Evolutionary conservation across 1,140 invertebrate species (phyloP).

Genomic region (Dolichoris vasculosae): DNA sequence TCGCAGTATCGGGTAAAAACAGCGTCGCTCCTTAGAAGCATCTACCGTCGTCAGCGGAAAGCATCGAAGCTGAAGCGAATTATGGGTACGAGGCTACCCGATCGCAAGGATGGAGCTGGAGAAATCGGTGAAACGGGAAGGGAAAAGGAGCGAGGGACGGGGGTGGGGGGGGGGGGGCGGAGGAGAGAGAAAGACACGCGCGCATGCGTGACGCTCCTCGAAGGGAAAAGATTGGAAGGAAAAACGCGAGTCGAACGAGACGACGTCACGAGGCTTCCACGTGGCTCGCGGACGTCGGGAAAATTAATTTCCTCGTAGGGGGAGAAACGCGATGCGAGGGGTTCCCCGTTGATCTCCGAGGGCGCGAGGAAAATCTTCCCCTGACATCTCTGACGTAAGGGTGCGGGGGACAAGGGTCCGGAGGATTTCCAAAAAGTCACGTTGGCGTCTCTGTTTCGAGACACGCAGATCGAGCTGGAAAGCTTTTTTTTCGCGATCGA

Average conservation of each 20-base stretch:
- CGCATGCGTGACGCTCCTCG: not conserved
- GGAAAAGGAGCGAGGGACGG: slow-evolving; percentile 32
- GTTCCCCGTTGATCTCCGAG: slow-evolving; percentile 33
- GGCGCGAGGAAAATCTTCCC: slow-evolving; percentile 56
- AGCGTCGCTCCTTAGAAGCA: not conserved
- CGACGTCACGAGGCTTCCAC: slow-evolving; percentile 23
- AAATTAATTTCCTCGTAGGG: slow-evolving; percentile 50
- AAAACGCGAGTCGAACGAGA: slow-evolving; percentile 24
- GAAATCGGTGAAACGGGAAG: slow-evolving; percentile 30
- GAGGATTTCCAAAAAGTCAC: not conserved
- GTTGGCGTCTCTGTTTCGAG: not conserved
- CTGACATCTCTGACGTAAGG: slow-evolving; percentile 65
- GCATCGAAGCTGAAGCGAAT: slow-evolving; percentile 52
- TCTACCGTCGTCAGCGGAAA: slow-evolving; percentile 5
- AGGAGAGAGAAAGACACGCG: not conserved
- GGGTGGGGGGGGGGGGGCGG: slow-evolving; percentile 53
- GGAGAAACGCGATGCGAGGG: slow-evolving; percentile 32
- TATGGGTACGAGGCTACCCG: slow-evolving; percentile 44
- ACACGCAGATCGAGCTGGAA: not conserved
- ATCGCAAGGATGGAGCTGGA: slow-evolving; percentile 54
- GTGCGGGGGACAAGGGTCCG: no score
- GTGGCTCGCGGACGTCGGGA: slow-evolving; percentile 18
- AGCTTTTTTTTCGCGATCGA: not conserved
- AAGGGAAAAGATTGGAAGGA: slow-evolving; percentile 20
- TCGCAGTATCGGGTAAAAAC: no score